phyloP scores from a whole-genome alignment of 1,140 invertebrate genomes.

The Euschistus heros region DNA sequence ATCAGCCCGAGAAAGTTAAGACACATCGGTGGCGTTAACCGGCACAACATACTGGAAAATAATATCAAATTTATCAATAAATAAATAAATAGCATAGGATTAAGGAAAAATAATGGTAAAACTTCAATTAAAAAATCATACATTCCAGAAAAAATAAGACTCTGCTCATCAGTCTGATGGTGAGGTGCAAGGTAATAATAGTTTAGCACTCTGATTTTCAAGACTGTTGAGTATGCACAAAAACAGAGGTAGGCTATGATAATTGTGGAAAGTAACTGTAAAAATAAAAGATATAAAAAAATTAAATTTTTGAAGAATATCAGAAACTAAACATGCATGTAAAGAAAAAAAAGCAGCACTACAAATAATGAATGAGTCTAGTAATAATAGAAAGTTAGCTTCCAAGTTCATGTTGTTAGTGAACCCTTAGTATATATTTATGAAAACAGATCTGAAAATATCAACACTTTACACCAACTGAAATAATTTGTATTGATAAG shows the following conservation, averaged over 20 bases:
- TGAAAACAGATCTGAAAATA: too few species aligned
- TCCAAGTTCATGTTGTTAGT: too few species aligned
- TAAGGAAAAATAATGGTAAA: too few species aligned
- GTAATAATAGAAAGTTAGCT: too few species aligned
- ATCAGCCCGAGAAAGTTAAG: conserved; percentile 95
- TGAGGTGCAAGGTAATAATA: conserved; percentile 93
- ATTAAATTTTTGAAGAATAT: conserved; percentile 19
- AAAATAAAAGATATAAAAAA: conserved; percentile 29
- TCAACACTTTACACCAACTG: too few species aligned
- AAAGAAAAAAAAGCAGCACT: too few species aligned
- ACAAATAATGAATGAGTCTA: too few species aligned
- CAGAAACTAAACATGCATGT: too few species aligned
- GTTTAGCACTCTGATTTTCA: conserved; percentile 92
- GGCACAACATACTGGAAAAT: conserved; percentile 61
- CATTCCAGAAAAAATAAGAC: conserved; percentile 93
- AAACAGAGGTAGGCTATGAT: conserved; percentile 91
- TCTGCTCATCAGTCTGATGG: conserved; percentile 98
- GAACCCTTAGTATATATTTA: too few species aligned
- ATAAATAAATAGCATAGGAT: too few species aligned
- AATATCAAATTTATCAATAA: not conserved
- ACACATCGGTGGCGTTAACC: conserved; percentile 95
- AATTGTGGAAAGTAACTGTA: conserved; percentile 70
- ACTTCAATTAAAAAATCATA: conserved; percentile 36
- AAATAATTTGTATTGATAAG: too few species aligned
- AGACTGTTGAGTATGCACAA: conserved; percentile 95